phyloP scores from a whole-genome alignment of 1,140 invertebrate genomes.

The Monochamus saltuarius region DNA sequence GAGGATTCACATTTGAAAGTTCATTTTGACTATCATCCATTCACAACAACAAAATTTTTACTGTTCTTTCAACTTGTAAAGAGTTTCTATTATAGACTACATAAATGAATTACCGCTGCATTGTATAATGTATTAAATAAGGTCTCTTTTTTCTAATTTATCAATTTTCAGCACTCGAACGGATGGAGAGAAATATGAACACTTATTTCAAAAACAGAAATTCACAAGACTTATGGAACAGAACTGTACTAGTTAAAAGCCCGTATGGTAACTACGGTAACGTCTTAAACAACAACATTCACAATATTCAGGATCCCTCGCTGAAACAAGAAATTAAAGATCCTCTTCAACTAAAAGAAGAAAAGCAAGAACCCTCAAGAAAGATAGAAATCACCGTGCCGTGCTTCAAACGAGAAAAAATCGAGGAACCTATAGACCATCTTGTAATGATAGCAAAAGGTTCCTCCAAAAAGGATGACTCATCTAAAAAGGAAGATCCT shows the following conservation, averaged over 20 bases:
- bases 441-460: constrained; percentile 1
- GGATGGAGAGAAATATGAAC: constrained; percentile 23
- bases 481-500: constrained; percentile 1
- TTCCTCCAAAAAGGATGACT: background rate
- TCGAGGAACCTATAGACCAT: constrained; percentile 2
- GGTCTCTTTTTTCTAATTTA: background rate
- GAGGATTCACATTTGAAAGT: too few relatives aligned
- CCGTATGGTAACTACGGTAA: too few relatives aligned
- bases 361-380: background rate
- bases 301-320: background rate
- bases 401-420: background rate
- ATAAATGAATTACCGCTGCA: too few relatives aligned
- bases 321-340: constrained; percentile 1
- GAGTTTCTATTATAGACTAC: too few relatives aligned
- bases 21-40: too few relatives aligned
- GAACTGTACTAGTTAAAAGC: too few relatives aligned
- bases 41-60: too few relatives aligned
- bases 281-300: background rate
- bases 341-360: background rate
- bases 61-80: too few relatives aligned
- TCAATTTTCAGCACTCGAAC: constrained; percentile 25
- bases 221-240: too few relatives aligned
- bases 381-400: constrained; percentile 1
- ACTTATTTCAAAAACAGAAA: constrained; percentile 1
- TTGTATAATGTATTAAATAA: background rate